These are phyloP conservation scores for Eremobia ochroleuca DNA, from an alignment of 2,888 invertebrate species.

Conservation along the genomic window DNA sequence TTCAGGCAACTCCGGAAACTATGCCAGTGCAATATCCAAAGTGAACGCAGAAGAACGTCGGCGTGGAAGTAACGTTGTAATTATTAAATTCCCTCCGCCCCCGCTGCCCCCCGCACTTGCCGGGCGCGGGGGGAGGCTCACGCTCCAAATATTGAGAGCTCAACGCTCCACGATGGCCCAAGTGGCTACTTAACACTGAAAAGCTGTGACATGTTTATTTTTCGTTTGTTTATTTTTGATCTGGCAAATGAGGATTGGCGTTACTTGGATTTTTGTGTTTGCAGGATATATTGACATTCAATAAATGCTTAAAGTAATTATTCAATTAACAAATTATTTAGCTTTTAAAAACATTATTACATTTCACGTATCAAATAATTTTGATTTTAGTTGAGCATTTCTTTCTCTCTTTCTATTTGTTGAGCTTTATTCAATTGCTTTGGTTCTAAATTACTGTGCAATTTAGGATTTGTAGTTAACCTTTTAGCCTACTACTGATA, in stretches of 20 bases:
- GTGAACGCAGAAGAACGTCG: conserved; percentile 51
- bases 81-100: conserved; percentile 81
- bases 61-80: conserved; percentile 79
- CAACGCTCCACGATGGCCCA: conserved; percentile 38
- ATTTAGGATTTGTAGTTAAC: not conserved
- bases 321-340: not conserved
- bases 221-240: conserved; percentile 16
- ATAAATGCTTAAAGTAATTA: not conserved
- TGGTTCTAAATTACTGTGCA: not conserved
- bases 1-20: conserved; percentile 45
- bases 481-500: not conserved
- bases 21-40: conserved; percentile 56
- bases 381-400: not conserved
- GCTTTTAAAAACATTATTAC: not conserved
- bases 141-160: conserved; percentile 72
- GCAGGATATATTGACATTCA: not conserved
- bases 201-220: conserved; percentile 45
- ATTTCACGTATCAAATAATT: not conserved
- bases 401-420: not conserved
- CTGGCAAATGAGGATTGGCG: not conserved
- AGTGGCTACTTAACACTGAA: conserved; percentile 48
- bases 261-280: not conserved
- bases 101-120: conserved; percentile 53
- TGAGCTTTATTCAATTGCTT: not conserved
- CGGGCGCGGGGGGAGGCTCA: conserved; percentile 49